Conservation (phyloP, 2,888 invertebrate genomes). For the Pyrrhosoma nymphula region DNA sequence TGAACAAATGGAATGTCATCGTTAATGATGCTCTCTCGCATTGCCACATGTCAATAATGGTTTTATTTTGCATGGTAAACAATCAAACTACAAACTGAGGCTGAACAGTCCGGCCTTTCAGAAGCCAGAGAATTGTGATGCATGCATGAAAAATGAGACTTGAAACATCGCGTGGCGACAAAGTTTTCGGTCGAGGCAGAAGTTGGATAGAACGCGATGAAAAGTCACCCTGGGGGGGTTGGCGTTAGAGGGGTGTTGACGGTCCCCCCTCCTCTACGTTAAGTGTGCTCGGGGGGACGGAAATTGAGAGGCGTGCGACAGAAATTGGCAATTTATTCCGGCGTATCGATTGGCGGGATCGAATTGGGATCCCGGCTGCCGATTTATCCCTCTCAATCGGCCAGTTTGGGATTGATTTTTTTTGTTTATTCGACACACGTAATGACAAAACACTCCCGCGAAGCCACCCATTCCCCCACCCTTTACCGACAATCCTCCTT, state of each 20-base stretch:
- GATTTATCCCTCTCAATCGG: background rate
- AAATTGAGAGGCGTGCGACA: slow-evolving; percentile 14
- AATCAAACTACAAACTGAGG: too few relatives aligned
- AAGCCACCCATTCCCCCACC: background rate
- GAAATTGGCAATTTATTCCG: slow-evolving; percentile 18
- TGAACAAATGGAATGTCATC: too few relatives aligned
- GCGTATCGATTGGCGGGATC: slow-evolving; percentile 8
- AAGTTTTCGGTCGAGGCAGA: background rate
- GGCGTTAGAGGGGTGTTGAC: background rate
- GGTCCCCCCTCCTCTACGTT: background rate
- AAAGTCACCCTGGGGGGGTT: background rate
- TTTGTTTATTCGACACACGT: background rate
- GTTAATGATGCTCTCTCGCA: too few relatives aligned
- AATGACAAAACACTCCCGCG: background rate
- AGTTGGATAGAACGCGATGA: background rate
- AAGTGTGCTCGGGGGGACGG: background rate
- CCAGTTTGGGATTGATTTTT: background rate
- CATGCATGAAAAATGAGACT: background rate
- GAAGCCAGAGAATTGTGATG: too few relatives aligned
- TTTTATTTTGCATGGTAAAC: too few relatives aligned
- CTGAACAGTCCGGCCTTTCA: too few relatives aligned
- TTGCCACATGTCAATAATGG: too few relatives aligned
- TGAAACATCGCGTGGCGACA: background rate
- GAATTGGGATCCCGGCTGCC: background rate
- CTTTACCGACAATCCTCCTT: background rate